Evolutionary conservation across 2,113 vertebrate species (phyloP).

Genomic region (Silurus meridionalis): DNA sequence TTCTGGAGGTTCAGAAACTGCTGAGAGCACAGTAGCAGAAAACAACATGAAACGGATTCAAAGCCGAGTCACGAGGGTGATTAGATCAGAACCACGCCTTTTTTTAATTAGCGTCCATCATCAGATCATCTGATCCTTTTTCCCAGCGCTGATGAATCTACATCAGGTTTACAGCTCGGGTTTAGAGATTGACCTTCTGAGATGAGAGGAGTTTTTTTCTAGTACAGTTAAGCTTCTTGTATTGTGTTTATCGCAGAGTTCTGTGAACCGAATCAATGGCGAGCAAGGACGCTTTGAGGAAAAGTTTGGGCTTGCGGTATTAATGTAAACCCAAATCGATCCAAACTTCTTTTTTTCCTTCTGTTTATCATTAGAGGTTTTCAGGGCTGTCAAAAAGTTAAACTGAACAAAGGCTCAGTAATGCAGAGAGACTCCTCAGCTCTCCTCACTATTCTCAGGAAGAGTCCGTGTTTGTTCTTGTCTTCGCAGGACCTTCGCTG

Average conservation of each 20-base stretch:
- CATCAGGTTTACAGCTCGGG: not conserved
- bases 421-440: not conserved
- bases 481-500: not conserved
- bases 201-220: slow-evolving; percentile 15
- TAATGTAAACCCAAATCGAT: not conserved
- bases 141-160: not conserved
- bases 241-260: not conserved
- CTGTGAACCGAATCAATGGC: slow-evolving; percentile 13
- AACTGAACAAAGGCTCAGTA: not conserved
- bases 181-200: slow-evolving; percentile 2
- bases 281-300: not conserved
- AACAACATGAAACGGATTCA: not conserved
- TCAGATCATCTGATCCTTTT: not conserved
- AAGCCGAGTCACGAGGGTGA: not conserved
- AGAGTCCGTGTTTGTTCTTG: too few relatives aligned
- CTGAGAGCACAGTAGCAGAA: not conserved
- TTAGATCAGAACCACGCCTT: not conserved
- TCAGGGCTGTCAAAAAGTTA: not conserved
- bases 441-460: not conserved
- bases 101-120: slow-evolving; percentile 13
- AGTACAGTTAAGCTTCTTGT: slow-evolving; percentile 8
- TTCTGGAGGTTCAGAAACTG: too few relatives aligned
- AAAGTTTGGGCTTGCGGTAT: not conserved
- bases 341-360: not conserved
- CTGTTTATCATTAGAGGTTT: not conserved